Evolutionary conservation across 2,797 vertebrate genomes (phyloP).

Genomic region (Myripristis murdjan): DNA sequence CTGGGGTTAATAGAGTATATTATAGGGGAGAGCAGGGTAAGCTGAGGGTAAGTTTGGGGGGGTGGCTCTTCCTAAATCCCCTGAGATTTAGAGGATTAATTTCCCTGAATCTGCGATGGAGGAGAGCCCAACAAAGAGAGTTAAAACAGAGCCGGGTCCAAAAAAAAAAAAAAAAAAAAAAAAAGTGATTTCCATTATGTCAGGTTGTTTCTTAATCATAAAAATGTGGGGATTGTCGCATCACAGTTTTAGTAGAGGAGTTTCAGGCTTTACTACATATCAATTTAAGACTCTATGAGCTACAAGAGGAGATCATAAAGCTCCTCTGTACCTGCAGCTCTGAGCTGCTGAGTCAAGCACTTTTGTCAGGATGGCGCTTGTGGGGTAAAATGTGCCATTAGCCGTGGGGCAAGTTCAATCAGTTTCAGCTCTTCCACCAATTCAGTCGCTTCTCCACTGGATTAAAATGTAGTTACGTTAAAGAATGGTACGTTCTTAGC

Average conservation of each 20-base stretch:
- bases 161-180: no score
- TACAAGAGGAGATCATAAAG: not conserved
- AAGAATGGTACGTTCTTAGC: not conserved
- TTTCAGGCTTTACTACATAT: not conserved
- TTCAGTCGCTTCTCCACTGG: not conserved
- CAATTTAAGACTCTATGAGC: slow-evolving; percentile 1
- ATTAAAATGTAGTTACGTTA: not conserved
- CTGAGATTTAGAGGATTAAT: no score
- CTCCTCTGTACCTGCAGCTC: slow-evolving; percentile 2
- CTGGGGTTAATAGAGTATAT: no score
- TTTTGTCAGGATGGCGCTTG: slow-evolving; percentile 7
- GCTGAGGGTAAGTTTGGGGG: no score
- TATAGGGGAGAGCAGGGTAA: no score
- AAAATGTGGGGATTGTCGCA: no score
- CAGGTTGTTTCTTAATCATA: no score
- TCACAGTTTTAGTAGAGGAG: not conserved
- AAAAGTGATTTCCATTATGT: not conserved
- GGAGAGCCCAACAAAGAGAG: not conserved
- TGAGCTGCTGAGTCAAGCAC: not conserved
- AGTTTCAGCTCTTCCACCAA: slow-evolving; percentile 4
- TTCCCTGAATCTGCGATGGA: not conserved
- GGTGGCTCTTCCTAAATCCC: no score
- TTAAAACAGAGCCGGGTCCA: not conserved
- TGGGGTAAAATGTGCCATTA: slow-evolving; percentile 16
- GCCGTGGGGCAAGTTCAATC: not conserved